Evolutionary conservation across 2,797 vertebrate species (phyloP).

Genomic region (Phrynocephalus vlangalii): DNA sequence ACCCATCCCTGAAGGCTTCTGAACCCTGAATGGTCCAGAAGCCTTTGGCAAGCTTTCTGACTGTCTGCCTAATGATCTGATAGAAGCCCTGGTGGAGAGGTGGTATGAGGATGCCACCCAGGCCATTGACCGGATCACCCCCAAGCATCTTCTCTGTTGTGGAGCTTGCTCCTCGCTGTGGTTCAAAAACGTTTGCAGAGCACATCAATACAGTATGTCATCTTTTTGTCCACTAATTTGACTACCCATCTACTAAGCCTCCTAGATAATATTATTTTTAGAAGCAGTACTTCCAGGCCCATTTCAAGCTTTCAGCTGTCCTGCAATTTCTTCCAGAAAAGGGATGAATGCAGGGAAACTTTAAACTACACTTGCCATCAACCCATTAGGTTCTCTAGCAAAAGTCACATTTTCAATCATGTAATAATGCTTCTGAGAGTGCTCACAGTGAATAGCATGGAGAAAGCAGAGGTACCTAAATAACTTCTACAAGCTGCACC

Average conservation of each 20-base stretch:
- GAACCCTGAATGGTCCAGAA: too few species aligned
- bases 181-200: background rate
- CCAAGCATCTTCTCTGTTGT: too few species aligned
- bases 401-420: background rate
- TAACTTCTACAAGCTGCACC: background rate
- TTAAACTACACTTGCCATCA: background rate
- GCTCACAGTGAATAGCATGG: background rate
- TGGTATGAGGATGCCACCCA: too few species aligned
- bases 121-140: too few species aligned
- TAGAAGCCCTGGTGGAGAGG: too few species aligned
- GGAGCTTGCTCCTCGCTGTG: too few species aligned
- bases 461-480: background rate
- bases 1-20: too few species aligned
- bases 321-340: background rate
- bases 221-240: background rate
- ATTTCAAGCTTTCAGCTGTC: background rate
- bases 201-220: background rate
- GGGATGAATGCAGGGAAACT: background rate
- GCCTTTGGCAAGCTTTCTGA: too few species aligned
- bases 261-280: background rate
- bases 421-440: background rate
- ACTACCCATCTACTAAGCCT: background rate
- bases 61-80: too few species aligned
- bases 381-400: background rate
- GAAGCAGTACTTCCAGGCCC: background rate